Base-by-base conservation (phyloP, 2,888 invertebrate species). In the Flexamia atlantica region DNA sequence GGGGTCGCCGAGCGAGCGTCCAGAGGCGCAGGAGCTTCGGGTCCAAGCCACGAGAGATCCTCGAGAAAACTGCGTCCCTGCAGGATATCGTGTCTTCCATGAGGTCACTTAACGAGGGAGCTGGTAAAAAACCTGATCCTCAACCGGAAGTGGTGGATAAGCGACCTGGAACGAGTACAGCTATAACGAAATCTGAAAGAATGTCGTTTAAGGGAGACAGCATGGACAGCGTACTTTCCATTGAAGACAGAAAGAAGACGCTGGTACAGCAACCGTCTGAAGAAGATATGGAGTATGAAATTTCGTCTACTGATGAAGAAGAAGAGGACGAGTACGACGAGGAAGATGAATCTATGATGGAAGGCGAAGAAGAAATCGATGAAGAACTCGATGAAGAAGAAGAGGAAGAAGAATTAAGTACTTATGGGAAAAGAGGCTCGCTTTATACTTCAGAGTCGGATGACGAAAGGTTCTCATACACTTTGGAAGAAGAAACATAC, bases 401-500 rank as follows among this genome's bases (percentile, higher is more conserved):
- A 50, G 85, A 86, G 70, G 88, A 88, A 80, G 85, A 85, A 80
- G 87, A 81, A 85, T 84, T 86, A 9, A 84, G 82, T 42, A 85
- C 85, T 81, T 82, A 84, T 30, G 81, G 64, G 9, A 85, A 84
- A 25, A 82, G 81, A 36, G 30, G 72, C 32, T 74, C 72, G 30
- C 57, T 82, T 68, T 68, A 68, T 46, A 84, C 81, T 23, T 40
- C 79, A 30, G 84, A 85, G 50, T 85, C 85, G 14, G 85, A 84
- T 81, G 84, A 84, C 12, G 86, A 86, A 17, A 85, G 85, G 50
- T 84, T 81, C 4, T 80, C 68, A 17, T 60, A 76, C 40, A 64
- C 28, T 36, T 30, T 82, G 42, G 94, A 95, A 87, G 92, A 94
- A 87, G 92, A 93, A 80, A 94, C 94, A 0, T 95, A 95, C 89